Evolutionary conservation across 2,888 invertebrate genomes (phyloP), one percentile per base, ranked within the genome.

Genomic region (Hirtodrosophila trivittata): DNA sequence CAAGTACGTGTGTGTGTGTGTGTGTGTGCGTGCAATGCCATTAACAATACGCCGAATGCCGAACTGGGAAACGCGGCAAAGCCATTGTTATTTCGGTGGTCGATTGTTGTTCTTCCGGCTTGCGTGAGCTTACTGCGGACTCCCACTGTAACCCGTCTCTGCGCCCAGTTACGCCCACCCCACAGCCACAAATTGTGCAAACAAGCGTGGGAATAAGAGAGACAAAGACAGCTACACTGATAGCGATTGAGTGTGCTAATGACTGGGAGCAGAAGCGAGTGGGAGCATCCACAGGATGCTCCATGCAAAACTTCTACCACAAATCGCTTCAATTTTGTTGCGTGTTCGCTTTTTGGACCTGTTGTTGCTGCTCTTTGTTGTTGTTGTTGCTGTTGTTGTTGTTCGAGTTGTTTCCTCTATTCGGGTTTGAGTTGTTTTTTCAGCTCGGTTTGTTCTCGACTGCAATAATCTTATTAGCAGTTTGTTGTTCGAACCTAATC

Each of bases 401-500:
- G 38, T 30, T 32, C n/a, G n/a, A n/a, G n/a, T 32, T 37, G 16
- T 18, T 43, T 16, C 33, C n/a, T 9, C 9, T 28, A 1, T n/a
- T 2, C 46, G 12, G 46, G 49, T 57, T 70, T 46, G 57, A 62
- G 75, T 74, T 80, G 86, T 84, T 84, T 87, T 87, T 87, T 87
- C 85, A 84, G 87, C 87, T 83, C 81, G 84, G 87, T 86, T 81
- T 84, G 82, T 66, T 75, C 74, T 87, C 85, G 83, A 78, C 89
- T 88, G 82, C 90, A 89, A 89, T 90, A 90, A 90, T 90, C 90
- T 89, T 90, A 90, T 90, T 90, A 89, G 86, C 87, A 90, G 89
- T 89, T 89, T 89, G 90, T 90, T 90, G 90, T 90, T 90, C 89
- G 90, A 90, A 90, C 89, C 91, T 90, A 90, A 90, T 90, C 91